Conservation (phyloP, 2,113 vertebrate species). For the Sceloporus tristichus region DNA sequence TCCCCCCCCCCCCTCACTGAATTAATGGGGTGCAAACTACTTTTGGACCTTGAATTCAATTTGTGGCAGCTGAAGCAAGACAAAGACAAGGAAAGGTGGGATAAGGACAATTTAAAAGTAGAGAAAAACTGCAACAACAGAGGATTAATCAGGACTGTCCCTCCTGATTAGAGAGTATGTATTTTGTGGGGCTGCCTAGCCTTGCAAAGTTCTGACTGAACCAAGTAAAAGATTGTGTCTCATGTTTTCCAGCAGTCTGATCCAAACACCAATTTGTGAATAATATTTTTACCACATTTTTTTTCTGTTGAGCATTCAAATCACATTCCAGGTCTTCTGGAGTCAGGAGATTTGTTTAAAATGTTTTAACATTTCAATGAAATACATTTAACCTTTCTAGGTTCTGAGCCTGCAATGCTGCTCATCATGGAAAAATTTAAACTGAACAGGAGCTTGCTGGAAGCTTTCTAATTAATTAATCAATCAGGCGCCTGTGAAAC, state of each 20-base stretch:
- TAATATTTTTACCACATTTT: neutral
- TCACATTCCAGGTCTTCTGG: neutral
- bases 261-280: neutral
- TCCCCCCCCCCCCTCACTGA: no score
- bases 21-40: no score
- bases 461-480: neutral
- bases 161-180: no score
- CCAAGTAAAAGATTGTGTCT: neutral
- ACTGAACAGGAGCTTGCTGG: neutral
- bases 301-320: neutral
- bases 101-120: no score
- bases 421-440: neutral
- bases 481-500: neutral
- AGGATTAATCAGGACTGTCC: no score
- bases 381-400: neutral
- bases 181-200: no score
- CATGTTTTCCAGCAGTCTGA: neutral
- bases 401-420: neutral
- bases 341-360: neutral
- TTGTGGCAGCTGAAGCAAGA: no score
- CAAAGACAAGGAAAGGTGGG: no score
- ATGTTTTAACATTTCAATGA: neutral
- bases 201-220: no score
- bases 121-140: no score
- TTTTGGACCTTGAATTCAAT: no score